Base-by-base conservation (phyloP, 1,140 invertebrate species). In the Magallana ariakensis region DNA sequence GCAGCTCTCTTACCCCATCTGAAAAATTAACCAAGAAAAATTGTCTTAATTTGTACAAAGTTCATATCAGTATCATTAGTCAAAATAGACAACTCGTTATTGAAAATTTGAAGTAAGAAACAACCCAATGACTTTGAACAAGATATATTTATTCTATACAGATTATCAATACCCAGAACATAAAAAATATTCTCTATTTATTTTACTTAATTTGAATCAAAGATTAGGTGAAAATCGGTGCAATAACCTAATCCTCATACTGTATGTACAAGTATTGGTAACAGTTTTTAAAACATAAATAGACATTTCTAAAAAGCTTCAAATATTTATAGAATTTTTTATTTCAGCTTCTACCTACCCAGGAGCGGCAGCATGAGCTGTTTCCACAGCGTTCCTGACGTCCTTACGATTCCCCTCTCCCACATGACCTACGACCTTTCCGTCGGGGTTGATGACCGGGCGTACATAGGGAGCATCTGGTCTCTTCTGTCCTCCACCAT, bases 351-450 rank as follows among this genome's bases (percentile, higher is more conserved):
- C 1, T 22, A 22, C 90, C 62, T 89, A 95, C 94, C 94, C 93
- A 54, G 92, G 84, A 11, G 92, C 92, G 60, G 94, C 94, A 87
- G 91, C 92, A 87, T 93, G 92, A 5, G 95, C 95, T 19, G 93
- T 94, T 84, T 95, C 95, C 9, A 96, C 95, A 83, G 95, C 95
- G 93, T 95, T 95, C 54, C 95, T 91, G 0, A 95, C 91, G 93
- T 95, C 95, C 90, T 96, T 95, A 80, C 95, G 91, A 90, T 94
- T 95, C 80, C 95, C 94, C 85, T 95, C 95, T 10, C 93, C 93
- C 58, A 95, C 94, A 84, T 95, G 92, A 80, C 93, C 95, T 81
- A 95, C 87, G 6, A 94, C 92, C 70, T 93, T 91, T 19, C 94
- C 94, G 46, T 89, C 84, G 9, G 92, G 85, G 75, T 89, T 91